Percentiles rank a stretch among this genome's conserved stretches.
Conservation (phyloP, 2,113 vertebrate species). For the Phylloscopus trochilus region DNA sequence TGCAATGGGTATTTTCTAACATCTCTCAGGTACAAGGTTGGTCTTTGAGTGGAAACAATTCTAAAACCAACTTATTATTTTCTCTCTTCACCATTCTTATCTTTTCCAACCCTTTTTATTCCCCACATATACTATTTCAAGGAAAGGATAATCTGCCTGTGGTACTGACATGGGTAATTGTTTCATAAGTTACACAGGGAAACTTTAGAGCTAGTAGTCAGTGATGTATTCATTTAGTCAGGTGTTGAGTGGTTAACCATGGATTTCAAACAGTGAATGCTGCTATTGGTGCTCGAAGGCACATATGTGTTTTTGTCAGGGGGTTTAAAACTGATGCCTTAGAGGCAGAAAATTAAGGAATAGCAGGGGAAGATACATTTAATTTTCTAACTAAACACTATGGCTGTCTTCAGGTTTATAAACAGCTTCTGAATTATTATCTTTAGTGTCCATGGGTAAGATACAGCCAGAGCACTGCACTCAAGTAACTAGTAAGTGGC, state of each 20-base stretch:
- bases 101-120: fast-evolving
- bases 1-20: neutral
- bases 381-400: neutral
- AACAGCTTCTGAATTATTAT: neutral
- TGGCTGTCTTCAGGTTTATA: neutral
- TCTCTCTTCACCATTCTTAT: neutral
- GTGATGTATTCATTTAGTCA: neutral
- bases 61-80: neutral
- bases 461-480: neutral
- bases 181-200: neutral
- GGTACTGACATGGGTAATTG: neutral
- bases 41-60: neutral
- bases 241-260: neutral
- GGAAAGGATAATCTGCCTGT: neutral
- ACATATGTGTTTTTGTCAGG: neutral
- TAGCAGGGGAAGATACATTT: neutral
- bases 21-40: neutral
- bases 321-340: neutral
- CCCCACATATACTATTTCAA: neutral
- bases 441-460: neutral
- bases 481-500: neutral
- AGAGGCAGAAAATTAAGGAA: neutral
- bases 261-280: neutral
- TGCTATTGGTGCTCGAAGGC: neutral
- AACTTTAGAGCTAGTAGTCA: neutral